These are phyloP conservation scores for Eupithecia inturbata DNA, from an alignment of 2,888 invertebrate species.

Conservation along the genomic window DNA sequence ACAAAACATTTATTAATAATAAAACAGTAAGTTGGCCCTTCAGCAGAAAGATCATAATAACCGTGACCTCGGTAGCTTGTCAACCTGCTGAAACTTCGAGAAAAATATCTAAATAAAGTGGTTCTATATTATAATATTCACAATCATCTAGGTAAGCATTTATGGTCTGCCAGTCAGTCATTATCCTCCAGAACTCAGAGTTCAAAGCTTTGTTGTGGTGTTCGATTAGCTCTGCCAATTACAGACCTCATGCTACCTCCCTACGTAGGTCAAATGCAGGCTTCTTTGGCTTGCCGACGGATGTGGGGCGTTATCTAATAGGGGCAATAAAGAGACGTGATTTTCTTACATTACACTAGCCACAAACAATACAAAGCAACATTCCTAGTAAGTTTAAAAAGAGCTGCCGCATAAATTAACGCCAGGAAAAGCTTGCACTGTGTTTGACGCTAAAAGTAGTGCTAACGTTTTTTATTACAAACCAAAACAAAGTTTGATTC, in stretches of 20 bases:
- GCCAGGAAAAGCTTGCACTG: neutral
- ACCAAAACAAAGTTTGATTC: conserved; percentile 2
- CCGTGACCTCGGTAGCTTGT: too few relatives aligned
- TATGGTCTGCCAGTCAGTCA: neutral
- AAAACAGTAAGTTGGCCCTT: too few relatives aligned
- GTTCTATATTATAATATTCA: neutral
- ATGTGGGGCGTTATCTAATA: neutral
- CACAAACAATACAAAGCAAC: neutral
- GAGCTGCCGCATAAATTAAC: neutral
- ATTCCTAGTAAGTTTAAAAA: neutral
- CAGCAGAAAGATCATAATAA: too few relatives aligned
- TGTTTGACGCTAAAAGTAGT: conserved; percentile 3
- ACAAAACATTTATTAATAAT: too few relatives aligned
- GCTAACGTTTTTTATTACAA: neutral
- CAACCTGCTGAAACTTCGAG: too few relatives aligned
- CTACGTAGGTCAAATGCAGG: neutral
- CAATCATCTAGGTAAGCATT: neutral
- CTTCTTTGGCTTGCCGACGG: too few relatives aligned
- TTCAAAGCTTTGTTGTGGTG: conserved; percentile 15
- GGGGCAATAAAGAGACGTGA: neutral
- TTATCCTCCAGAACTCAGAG: neutral
- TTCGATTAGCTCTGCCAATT: conserved; percentile 4
- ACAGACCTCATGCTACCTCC: neutral
- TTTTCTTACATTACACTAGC: neutral
- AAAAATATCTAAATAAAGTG: too few relatives aligned